Percentiles rank a stretch among this genome's conserved stretches.
Conservation (phyloP, 2,797 vertebrate species). For the Luscinia megarhynchos region DNA sequence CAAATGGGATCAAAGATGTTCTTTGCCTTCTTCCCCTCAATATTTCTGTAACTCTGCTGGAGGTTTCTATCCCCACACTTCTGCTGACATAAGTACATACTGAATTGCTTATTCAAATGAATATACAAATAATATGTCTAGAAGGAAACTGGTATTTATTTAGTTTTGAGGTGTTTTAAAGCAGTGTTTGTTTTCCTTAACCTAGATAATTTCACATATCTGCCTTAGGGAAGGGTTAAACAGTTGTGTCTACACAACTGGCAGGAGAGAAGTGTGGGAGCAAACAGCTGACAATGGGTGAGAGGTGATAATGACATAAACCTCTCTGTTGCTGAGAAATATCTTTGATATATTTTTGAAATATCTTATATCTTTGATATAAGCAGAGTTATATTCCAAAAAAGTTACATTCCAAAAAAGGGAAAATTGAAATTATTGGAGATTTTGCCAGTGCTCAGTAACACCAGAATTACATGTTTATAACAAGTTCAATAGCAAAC, state of each 20-base stretch:
- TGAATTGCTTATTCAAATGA: neutral
- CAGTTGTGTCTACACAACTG: neutral
- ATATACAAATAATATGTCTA: neutral
- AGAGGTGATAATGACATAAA: conserved; percentile 7
- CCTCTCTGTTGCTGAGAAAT: neutral
- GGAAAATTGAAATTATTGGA: neutral
- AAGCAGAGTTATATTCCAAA: neutral
- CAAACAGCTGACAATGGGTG: neutral
- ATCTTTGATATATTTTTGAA: neutral
- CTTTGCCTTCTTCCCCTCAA: neutral
- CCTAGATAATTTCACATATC: neutral
- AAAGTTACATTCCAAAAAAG: neutral
- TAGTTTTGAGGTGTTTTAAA: neutral
- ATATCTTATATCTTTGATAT: neutral
- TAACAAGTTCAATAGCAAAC: neutral
- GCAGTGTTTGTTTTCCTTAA: neutral
- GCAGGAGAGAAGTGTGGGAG: neutral
- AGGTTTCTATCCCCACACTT: neutral
- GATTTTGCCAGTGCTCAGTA: neutral
- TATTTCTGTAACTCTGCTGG: neutral
- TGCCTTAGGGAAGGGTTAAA: neutral
- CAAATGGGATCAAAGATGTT: neutral
- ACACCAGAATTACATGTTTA: neutral
- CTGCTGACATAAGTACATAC: neutral
- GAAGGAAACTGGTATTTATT: neutral